Conservation (phyloP, 1,140 invertebrate genomes). For the Nomia melanderi region DNA sequence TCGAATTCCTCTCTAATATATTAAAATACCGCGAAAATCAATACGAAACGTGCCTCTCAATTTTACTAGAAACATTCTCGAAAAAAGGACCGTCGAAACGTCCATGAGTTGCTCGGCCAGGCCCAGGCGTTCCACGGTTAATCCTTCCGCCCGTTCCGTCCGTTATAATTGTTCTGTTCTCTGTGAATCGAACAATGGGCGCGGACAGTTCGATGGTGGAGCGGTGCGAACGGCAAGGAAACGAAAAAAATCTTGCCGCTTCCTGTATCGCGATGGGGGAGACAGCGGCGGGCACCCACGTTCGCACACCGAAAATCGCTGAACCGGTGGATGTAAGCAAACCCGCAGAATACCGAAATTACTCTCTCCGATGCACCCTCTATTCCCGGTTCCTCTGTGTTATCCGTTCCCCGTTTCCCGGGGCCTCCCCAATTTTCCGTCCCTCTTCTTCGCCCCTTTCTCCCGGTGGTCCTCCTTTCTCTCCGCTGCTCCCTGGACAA, state of each 20-base stretch:
- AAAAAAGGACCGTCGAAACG: too few relatives aligned
- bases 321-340: constrained; percentile 78
- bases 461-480: constrained; percentile 6
- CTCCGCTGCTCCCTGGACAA: constrained; percentile 57
- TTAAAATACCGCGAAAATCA: too few relatives aligned
- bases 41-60: too few relatives aligned
- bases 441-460: constrained; percentile 36
- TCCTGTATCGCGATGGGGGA: constrained; percentile 8
- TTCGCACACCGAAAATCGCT: constrained; percentile 67
- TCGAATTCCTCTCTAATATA: too few relatives aligned
- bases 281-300: constrained; percentile 52
- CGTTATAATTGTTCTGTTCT: too few relatives aligned
- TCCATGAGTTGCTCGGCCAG: too few relatives aligned
- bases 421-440: constrained; percentile 39
- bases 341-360: constrained; percentile 79
- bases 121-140: too few relatives aligned
- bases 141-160: too few relatives aligned
- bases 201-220: not conserved
- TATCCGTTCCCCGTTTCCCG: constrained; percentile 68
- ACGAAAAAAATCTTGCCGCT: constrained; percentile 30
- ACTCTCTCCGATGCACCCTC: constrained; percentile 77
- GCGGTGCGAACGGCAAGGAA: constrained; percentile 15
- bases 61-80: too few relatives aligned
- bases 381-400: constrained; percentile 67
- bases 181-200: not conserved